Base-by-base conservation (phyloP, 2,113 vertebrate species). In the Brachyhypopomus gauderio region DNA sequence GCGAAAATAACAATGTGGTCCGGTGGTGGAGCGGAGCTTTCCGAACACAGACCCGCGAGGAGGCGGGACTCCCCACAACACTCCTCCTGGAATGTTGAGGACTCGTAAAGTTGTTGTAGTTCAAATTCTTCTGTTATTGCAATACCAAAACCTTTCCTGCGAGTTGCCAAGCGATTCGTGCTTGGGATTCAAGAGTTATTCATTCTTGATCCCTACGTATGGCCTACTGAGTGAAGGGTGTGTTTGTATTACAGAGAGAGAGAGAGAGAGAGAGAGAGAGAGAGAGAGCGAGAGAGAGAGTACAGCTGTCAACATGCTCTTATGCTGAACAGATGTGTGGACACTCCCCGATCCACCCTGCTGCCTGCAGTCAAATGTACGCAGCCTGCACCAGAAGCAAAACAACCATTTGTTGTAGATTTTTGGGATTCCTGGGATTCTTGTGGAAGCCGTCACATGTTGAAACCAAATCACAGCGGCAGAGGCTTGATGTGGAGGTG, bases 271-370 rank as follows among this genome's bases (percentile, higher is more conserved):
- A 81, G 86, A 92, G 85, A 70, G 78, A 62, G 75, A 69, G 81
- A 80, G 85, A 87, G 84, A 72, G 76, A 74, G 78, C 52, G 52
- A 71, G 58, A 59, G 14, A n/a, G 25, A 52, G 52, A 60, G 52
- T 41, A 70, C 87, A 84, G 90, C 90, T 93, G 92, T 94, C 93
- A 93, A 91, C 92, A 92, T 92, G 88, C 91, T 92, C 90, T 93
- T 93, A 93, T 92, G 90, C 85, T 91, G 90, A 93, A 92, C 93
- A 94, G 93, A 94, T 94, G 93, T 93, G 89, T 89, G 89, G 90
- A 88, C 90, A 93, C 92, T 93, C 92, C 92, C 79, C 62, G 4
- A 45, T 88, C 89, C 88, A 79, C 89, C 89, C 86, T 75, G 83
- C 86, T 75, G 89, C 91, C 89, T 85, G 87, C 80, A 90, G 91